Evolutionary conservation across 2,113 vertebrate species (phyloP).

Genomic region (Coptodon bakossiorum): DNA sequence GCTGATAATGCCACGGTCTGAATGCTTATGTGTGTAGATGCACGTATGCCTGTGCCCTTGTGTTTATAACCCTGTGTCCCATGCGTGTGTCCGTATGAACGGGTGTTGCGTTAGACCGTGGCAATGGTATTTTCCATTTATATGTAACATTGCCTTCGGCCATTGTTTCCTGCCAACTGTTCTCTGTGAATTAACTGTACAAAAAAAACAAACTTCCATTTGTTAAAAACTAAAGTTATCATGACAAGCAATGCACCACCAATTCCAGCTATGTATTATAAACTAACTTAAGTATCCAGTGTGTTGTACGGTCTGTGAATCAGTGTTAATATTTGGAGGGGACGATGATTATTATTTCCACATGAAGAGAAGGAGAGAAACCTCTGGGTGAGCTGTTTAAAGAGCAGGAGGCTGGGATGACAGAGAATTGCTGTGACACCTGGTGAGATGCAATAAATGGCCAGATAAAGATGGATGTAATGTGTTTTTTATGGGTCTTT

Average conservation of each 20-base stretch:
- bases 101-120: not conserved
- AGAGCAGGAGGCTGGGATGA: constrained; percentile 4
- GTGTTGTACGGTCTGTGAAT: constrained; percentile 62
- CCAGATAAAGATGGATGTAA: constrained; percentile 27
- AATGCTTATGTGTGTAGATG: not conserved
- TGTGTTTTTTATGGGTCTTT: constrained; percentile 21
- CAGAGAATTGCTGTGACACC: constrained; percentile 13
- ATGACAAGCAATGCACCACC: constrained; percentile 30
- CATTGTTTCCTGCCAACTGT: constrained; percentile 26
- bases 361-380: constrained; percentile 2
- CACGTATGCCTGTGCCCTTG: not conserved
- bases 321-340: constrained; percentile 46
- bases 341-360: constrained; percentile 37
- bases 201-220: constrained; percentile 46
- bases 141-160: not conserved
- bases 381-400: constrained; percentile 9
- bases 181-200: constrained; percentile 23
- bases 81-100: not conserved
- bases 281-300: constrained; percentile 57
- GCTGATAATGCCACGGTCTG: constrained; percentile 11
- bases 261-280: constrained; percentile 52
- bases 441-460: constrained; percentile 66
- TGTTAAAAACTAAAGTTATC: constrained; percentile 12
- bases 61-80: not conserved
- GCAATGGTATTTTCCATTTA: constrained; percentile 6